These are phyloP conservation scores for Cylloceria caligata DNA, from an alignment of 2,888 invertebrate genomes.

Conservation along the genomic window DNA sequence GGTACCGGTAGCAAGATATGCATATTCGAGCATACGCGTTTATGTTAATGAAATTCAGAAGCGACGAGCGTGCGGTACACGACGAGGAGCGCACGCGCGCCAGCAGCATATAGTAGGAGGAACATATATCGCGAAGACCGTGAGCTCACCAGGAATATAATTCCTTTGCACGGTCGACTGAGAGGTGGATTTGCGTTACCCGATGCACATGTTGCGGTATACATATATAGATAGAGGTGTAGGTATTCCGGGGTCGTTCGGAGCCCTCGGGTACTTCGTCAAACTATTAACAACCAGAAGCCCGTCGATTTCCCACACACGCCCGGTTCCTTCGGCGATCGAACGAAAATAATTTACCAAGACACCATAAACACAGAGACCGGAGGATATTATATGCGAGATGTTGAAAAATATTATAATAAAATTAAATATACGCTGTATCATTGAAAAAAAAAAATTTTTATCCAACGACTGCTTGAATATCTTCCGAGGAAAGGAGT, in stretches of 20 bases:
- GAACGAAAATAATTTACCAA: conserved; percentile 37
- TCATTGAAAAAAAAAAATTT: background rate
- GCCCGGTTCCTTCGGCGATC: conserved; percentile 16
- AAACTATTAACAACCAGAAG: conserved; percentile 62
- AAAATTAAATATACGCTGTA: background rate
- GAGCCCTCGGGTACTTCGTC: conserved; percentile 51
- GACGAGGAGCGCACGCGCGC: conserved; percentile 52
- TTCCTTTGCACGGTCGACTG: conserved; percentile 40
- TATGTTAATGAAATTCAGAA: conserved; percentile 79
- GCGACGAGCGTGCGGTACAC: conserved; percentile 68
- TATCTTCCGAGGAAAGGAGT: too few species aligned
- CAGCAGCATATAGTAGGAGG: background rate
- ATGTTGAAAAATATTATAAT: too few species aligned
- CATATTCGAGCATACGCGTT: conserved; percentile 68
- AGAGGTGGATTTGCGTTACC: conserved; percentile 60
- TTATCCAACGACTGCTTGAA: background rate
- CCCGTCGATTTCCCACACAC: conserved; percentile 39
- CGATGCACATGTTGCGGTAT: conserved; percentile 57
- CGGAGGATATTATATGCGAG: background rate
- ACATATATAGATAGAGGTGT: conserved; percentile 24
- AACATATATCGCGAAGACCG: conserved; percentile 31
- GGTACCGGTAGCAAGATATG: conserved; percentile 67
- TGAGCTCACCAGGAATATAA: conserved; percentile 64
- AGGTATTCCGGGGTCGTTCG: conserved; percentile 45
- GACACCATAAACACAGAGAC: conserved; percentile 29